Percentiles rank a stretch among this genome's conserved stretches.
phyloP scores from a whole-genome alignment of 1,140 invertebrate genomes.

The Tetramorium alpestre region DNA sequence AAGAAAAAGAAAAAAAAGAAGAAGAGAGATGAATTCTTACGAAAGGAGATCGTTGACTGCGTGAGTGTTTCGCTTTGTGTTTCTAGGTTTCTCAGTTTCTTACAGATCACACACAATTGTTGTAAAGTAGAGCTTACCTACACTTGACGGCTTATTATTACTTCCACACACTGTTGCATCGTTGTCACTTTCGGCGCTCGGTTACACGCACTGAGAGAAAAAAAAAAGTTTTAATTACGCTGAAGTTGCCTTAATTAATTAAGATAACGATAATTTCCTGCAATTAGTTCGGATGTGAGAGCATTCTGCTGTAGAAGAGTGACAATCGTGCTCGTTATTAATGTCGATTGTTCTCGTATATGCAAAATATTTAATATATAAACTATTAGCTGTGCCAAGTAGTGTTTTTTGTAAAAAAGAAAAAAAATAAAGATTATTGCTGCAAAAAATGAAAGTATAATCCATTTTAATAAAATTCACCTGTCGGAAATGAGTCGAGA shows the following conservation, averaged over 20 bases:
- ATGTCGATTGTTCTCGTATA: slow-evolving; percentile 58
- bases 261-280: slow-evolving; percentile 52
- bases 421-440: slow-evolving; percentile 56
- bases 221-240: slow-evolving; percentile 54
- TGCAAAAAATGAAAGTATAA: slow-evolving; percentile 59
- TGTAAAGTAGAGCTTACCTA: slow-evolving; percentile 35
- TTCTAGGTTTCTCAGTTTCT: slow-evolving; percentile 25
- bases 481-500: not conserved
- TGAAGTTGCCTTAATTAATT: slow-evolving; percentile 57
- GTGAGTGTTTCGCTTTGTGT: slow-evolving; percentile 35
- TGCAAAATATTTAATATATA: slow-evolving; percentile 57
- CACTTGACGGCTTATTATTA: slow-evolving; percentile 43
- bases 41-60: slow-evolving; percentile 32
- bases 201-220: slow-evolving; percentile 59
- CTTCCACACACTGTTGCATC: slow-evolving; percentile 46
- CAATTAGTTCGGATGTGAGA: slow-evolving; percentile 51
- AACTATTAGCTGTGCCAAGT: slow-evolving; percentile 60
- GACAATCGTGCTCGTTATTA: slow-evolving; percentile 55
- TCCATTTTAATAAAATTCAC: slow-evolving; percentile 47
- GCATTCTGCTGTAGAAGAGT: slow-evolving; percentile 54
- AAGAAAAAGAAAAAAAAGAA: not conserved
- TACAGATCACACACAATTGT: slow-evolving; percentile 31
- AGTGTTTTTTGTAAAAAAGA: slow-evolving; percentile 58
- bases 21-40: slow-evolving; percentile 20
- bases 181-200: slow-evolving; percentile 54